Evolutionary conservation across 1,140 invertebrate species (phyloP).

Genomic region (Trichonephila clavipes): DNA sequence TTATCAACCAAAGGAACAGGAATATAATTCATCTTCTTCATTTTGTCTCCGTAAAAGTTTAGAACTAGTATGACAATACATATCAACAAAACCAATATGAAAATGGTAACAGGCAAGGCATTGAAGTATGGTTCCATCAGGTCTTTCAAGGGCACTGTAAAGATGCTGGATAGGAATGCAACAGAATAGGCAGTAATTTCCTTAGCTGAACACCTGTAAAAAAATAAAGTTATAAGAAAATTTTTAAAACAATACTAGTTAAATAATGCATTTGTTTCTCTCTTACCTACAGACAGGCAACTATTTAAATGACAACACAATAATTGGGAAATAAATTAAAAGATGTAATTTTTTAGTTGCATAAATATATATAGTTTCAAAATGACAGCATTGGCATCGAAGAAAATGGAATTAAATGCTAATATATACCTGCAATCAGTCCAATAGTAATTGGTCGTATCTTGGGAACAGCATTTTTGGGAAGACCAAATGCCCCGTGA

Average conservation of each 20-base stretch:
- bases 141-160: slow-evolving; percentile 28
- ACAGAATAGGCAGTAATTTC: slow-evolving; percentile 63
- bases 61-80: slow-evolving; percentile 6
- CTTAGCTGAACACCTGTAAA: slow-evolving; percentile 46
- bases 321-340: no score
- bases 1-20: slow-evolving; percentile 51
- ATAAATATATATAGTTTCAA: background rate
- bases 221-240: background rate
- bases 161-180: background rate
- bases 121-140: slow-evolving; percentile 61
- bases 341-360: no score
- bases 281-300: no score
- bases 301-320: no score
- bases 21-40: background rate
- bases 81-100: background rate
- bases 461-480: slow-evolving; percentile 11
- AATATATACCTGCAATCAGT: slow-evolving; percentile 60
- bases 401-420: background rate
- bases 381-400: background rate
- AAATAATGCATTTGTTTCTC: no score
- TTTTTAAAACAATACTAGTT: no score
- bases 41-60: slow-evolving; percentile 55
- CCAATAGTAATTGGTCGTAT: slow-evolving; percentile 51
- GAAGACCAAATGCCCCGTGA: slow-evolving; percentile 27
- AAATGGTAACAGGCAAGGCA: background rate